Conservation (phyloP, 1,140 invertebrate species). For the Triops cancriformis region DNA sequence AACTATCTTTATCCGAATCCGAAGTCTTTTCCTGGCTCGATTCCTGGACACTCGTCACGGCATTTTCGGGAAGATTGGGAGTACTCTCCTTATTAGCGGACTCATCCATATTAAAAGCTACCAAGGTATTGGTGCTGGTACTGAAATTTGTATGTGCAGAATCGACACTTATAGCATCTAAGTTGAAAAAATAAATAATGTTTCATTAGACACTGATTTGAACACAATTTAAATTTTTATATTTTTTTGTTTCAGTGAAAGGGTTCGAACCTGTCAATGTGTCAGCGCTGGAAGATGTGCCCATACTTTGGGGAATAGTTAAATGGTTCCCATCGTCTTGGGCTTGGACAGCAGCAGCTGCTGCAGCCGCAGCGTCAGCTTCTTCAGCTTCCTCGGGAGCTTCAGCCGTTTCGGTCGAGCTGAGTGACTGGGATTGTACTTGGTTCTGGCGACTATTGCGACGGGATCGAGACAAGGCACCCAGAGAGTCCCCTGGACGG, state of each 20-base stretch:
- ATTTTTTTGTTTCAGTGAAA: not conserved
- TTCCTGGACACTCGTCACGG: not conserved
- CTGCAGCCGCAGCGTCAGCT: slow-evolving; percentile 11
- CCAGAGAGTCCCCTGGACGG: slow-evolving; percentile 24
- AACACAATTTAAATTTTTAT: too few relatives aligned
- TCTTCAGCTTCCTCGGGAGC: slow-evolving; percentile 19
- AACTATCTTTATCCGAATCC: not conserved
- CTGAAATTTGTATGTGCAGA: slow-evolving; percentile 63
- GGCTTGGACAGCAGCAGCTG: slow-evolving; percentile 23
- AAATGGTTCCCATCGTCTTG: slow-evolving; percentile 50
- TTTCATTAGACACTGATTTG: not conserved
- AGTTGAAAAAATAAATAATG: not conserved
- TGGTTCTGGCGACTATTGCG: not conserved
- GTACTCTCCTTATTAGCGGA: not conserved
- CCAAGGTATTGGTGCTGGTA: slow-evolving; percentile 52
- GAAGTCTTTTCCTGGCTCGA: not conserved
- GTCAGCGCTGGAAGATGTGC: slow-evolving; percentile 60
- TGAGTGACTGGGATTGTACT: not conserved
- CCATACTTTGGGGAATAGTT: slow-evolving; percentile 55
- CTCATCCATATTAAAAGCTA: slow-evolving; percentile 45
- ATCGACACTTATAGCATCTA: slow-evolving; percentile 43
- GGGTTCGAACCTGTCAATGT: slow-evolving; percentile 55
- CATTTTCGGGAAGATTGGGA: slow-evolving; percentile 1
- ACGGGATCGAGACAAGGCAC: slow-evolving; percentile 16
- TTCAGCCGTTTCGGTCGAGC: slow-evolving; percentile 20